A percentile compares a stretch with the other conserved stretches of the same genome.
Conservation (phyloP, 1,140 invertebrate genomes). For the Drosophila carrolli region DNA sequence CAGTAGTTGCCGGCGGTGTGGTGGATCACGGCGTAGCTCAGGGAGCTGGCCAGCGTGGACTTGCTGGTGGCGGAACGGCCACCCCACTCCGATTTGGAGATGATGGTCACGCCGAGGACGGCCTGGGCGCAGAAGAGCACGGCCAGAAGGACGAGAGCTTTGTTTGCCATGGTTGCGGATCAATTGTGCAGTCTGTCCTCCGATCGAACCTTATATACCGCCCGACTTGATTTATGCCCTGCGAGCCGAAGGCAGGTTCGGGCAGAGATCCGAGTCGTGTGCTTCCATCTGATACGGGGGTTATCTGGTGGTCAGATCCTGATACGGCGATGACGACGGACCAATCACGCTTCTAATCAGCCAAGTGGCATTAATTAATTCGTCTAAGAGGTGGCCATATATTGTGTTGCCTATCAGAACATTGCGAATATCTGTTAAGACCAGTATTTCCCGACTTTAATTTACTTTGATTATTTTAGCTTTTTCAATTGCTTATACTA, state of each 20-base stretch:
- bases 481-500: not conserved
- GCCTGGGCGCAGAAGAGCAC: constrained; percentile 67
- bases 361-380: constrained; percentile 71
- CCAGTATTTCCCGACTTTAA: constrained; percentile 9
- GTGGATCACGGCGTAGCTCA: constrained; percentile 91
- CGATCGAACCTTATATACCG: constrained; percentile 49
- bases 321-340: constrained; percentile 39
- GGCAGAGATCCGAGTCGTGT: constrained; percentile 21
- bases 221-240: constrained; percentile 31
- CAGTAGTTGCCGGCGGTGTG: constrained; percentile 88
- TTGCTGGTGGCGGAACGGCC: constrained; percentile 86
- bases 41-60: constrained; percentile 85
- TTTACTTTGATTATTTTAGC: not conserved
- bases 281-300: constrained; percentile 37
- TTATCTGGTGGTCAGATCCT: constrained; percentile 48
- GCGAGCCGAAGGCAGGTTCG: constrained; percentile 4
- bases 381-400: constrained; percentile 29
- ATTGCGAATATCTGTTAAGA: constrained; percentile 17
- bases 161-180: constrained; percentile 57
- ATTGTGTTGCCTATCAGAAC: constrained; percentile 12
- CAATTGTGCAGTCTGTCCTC: constrained; percentile 28
- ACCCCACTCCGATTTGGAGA: constrained; percentile 87
- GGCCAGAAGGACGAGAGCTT: constrained; percentile 62
- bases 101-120: constrained; percentile 77
- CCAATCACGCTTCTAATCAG: constrained; percentile 63